These are phyloP conservation scores for Typhlichthys eigenmanni DNA, from an alignment of 2,797 vertebrate species.

Conservation along the genomic window DNA sequence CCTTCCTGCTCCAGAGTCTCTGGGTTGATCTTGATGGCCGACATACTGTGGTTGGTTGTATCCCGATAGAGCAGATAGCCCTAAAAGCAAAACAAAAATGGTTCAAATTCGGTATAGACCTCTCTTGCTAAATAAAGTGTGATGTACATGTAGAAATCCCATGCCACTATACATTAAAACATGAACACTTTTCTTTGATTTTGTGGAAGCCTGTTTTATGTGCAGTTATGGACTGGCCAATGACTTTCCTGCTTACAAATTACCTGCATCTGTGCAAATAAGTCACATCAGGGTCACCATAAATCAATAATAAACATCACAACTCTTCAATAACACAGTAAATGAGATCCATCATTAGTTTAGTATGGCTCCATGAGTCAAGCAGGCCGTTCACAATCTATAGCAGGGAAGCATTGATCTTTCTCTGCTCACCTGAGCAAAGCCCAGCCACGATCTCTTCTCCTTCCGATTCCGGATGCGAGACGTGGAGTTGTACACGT, in stretches of 20 bases:
- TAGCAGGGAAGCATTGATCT: neutral
- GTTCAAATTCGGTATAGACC: no score
- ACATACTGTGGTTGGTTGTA: slow-evolving; percentile 90
- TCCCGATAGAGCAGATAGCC: slow-evolving; percentile 96
- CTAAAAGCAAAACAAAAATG: slow-evolving; percentile 60
- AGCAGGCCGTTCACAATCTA: neutral
- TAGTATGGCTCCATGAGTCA: neutral
- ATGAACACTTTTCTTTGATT: neutral
- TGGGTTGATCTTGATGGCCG: slow-evolving; percentile 95
- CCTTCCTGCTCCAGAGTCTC: slow-evolving; percentile 97
- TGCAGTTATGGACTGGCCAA: no score
- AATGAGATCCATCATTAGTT: neutral
- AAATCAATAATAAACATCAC: neutral
- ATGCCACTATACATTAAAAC: neutral
- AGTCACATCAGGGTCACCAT: neutral
- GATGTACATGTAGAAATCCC: no score
- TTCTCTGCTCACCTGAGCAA: slow-evolving; percentile 88
- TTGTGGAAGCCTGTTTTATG: neutral
- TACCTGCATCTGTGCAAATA: neutral
- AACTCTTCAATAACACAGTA: neutral
- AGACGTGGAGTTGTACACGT: slow-evolving; percentile 98
- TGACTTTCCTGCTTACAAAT: neutral
- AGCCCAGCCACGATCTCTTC: slow-evolving; percentile 97
- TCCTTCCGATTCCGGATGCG: slow-evolving; percentile 96
- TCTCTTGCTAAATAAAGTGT: no score